These are phyloP conservation scores for Drosophila aldrichi DNA, from an alignment of 2,888 invertebrate genomes.

Conservation along the genomic window DNA sequence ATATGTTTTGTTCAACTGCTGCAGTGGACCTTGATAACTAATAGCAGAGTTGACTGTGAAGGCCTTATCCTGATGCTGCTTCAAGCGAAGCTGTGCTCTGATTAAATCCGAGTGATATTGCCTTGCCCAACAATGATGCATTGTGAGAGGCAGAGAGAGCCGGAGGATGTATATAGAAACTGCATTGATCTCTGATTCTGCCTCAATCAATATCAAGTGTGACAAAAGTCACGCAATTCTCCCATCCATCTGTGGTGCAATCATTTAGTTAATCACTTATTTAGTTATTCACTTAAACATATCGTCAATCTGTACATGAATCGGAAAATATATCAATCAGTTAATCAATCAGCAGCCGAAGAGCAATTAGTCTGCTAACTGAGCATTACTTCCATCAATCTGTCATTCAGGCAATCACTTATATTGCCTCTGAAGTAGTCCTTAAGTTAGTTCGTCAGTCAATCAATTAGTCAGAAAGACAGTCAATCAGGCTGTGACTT, in stretches of 20 bases:
- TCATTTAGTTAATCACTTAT: neutral
- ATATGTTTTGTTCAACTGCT: slow-evolving; percentile 17
- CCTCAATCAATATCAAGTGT: too few relatives aligned
- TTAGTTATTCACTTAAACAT: neutral
- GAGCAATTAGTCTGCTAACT: neutral
- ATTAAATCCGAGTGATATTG: neutral
- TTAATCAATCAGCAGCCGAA: neutral
- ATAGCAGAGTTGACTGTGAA: slow-evolving; percentile 27
- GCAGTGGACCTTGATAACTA: slow-evolving; percentile 37
- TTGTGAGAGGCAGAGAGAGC: neutral
- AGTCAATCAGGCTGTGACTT: too few relatives aligned
- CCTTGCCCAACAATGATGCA: neutral
- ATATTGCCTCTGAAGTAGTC: too few relatives aligned
- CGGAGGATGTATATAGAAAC: too few relatives aligned
- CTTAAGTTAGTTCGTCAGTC: neutral
- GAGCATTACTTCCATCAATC: neutral
- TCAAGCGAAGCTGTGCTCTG: slow-evolving; percentile 1
- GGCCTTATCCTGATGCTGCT: slow-evolving; percentile 18
- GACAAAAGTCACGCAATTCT: too few relatives aligned
- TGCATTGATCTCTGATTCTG: too few relatives aligned
- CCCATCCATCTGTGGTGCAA: too few relatives aligned
- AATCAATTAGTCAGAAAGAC: neutral
- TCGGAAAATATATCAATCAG: neutral
- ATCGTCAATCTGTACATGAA: neutral
- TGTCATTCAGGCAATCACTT: neutral